Conservation (phyloP, 64 coral and sea anemone genomes). For the Actinia tenebrosa region DNA sequence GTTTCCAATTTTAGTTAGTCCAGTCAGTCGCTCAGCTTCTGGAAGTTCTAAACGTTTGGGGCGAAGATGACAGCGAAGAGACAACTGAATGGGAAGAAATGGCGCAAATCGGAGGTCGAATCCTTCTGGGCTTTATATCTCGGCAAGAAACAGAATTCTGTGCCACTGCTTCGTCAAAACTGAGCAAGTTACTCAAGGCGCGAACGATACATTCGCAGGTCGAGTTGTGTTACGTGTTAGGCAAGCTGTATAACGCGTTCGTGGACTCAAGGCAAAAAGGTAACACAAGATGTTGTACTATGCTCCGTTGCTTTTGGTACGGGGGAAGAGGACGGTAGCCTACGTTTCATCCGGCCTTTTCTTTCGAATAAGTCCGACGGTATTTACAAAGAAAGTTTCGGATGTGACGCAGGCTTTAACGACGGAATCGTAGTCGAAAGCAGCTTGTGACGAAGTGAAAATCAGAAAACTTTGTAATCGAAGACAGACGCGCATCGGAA, state of each 20-base stretch:
- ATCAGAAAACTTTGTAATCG: no score
- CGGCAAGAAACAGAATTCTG: constrained; percentile 77
- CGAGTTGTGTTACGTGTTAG: constrained; percentile 83
- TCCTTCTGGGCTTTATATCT: constrained; percentile 76
- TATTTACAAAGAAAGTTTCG: no score
- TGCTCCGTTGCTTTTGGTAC: no score
- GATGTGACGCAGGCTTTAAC: no score
- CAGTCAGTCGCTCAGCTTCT: constrained; percentile 78
- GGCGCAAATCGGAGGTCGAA: constrained; percentile 82
- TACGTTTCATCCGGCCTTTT: no score
- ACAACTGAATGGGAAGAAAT: constrained; percentile 87
- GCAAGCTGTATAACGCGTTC: constrained; percentile 79
- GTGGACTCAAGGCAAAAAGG: constrained; percentile 67
- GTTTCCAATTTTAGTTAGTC: constrained; percentile 59
- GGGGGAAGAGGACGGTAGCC: no score
- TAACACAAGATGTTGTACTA: constrained; percentile 3
- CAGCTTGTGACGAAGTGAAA: no score
- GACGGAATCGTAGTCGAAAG: no score
- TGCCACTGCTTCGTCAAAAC: constrained; percentile 87
- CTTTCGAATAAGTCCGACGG: no score
- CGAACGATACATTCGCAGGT: constrained; percentile 69
- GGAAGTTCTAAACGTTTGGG: constrained; percentile 87
- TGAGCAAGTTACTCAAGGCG: constrained; percentile 69
- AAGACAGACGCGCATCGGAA: no score
- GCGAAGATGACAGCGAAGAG: constrained; percentile 53